A percentile compares a stretch with the other conserved stretches of the same genome.
Conservation (phyloP, 2,797 vertebrate genomes). For the Chaetophractus vellerosus region DNA sequence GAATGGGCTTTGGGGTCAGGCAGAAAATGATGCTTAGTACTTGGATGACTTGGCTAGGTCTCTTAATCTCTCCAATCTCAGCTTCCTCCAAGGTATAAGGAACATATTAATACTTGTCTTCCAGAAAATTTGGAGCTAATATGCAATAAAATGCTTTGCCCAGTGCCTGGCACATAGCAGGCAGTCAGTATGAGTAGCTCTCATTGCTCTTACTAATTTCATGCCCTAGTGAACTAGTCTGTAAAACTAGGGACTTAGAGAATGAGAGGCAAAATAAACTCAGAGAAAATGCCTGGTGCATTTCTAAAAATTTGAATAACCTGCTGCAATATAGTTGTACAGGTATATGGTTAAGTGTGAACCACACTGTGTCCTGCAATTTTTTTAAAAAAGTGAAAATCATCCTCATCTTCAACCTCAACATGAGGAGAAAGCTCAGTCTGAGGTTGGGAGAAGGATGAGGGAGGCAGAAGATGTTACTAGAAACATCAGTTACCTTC, state of each 20-base stretch:
- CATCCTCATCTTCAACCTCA: neutral
- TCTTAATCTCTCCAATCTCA: neutral
- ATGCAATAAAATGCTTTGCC: neutral
- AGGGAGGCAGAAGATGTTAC: neutral
- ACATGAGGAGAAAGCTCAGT: neutral
- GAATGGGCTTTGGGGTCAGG: neutral
- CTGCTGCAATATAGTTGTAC: neutral
- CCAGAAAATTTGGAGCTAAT: neutral
- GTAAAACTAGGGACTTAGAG: neutral
- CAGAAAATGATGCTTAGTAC: neutral
- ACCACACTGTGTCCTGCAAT: neutral
- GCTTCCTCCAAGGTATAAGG: neutral
- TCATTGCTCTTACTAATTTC: neutral
- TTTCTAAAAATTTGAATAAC: neutral
- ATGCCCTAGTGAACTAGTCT: neutral
- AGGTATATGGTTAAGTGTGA: neutral
- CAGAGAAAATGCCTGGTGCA: neutral
- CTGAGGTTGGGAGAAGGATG: neutral
- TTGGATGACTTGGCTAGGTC: neutral
- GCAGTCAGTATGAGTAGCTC: neutral
- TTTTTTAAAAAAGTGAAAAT: slow-evolving; percentile 19
- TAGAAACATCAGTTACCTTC: neutral
- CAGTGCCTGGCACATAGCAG: neutral
- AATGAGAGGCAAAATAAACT: neutral
- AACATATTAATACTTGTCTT: neutral